Evolutionary conservation across 2,888 invertebrate genomes (phyloP).

Genomic region (Rhynchonema sp.): DNA sequence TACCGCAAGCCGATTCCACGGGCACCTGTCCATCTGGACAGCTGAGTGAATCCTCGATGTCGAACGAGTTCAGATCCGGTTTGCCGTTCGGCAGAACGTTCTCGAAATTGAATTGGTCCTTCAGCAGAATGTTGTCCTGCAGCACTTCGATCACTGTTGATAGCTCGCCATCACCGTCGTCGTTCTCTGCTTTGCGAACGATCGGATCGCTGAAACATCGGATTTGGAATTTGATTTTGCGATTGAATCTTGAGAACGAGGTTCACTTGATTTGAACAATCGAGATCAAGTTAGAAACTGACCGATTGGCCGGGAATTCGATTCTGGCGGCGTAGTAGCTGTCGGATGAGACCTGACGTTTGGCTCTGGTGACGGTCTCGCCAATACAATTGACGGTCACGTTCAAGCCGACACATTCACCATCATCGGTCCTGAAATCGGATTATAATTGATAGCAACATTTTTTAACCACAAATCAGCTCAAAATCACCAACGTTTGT

Average conservation of each 20-base stretch:
- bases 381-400: conserved; percentile 31
- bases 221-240: neutral
- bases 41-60: conserved; percentile 69
- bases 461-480: neutral
- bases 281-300: neutral
- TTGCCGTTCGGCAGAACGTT: conserved; percentile 55
- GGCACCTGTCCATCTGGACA: conserved; percentile 83
- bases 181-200: conserved; percentile 12
- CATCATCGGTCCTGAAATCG: conserved; percentile 40
- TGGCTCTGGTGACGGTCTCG: conserved; percentile 39
- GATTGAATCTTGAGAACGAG: neutral
- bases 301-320: conserved; percentile 50
- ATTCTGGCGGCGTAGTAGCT: conserved; percentile 54
- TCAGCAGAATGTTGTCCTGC: conserved; percentile 71
- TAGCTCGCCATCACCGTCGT: conserved; percentile 50
- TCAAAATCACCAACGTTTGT: conserved; percentile 34
- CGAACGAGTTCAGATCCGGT: conserved; percentile 70
- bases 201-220: conserved; percentile 56
- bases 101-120: conserved; percentile 33
- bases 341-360: conserved; percentile 44
- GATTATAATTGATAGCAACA: neutral
- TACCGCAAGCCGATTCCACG: conserved; percentile 65
- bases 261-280: neutral
- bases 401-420: conserved; percentile 69
- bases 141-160: conserved; percentile 53